These are phyloP conservation scores for Halichoeres trimaculatus DNA, from an alignment of 2,113 vertebrate species.

Conservation along the genomic window DNA sequence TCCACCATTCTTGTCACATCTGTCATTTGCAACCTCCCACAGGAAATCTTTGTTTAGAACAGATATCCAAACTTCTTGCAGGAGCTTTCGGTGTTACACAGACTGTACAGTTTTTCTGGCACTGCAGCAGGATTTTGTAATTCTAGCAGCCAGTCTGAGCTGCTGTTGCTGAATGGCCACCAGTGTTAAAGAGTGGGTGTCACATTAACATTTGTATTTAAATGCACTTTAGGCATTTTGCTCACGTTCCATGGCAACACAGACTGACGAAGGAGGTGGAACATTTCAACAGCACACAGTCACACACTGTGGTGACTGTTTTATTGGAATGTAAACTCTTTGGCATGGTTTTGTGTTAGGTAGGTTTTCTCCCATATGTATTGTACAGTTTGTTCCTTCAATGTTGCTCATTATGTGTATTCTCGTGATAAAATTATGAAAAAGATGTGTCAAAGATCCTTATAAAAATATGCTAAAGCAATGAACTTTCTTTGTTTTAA, in stretches of 20 bases:
- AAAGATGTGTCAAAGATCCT: no score
- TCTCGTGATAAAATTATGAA: no score
- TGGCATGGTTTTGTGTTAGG: neutral
- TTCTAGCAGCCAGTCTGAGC: constrained; percentile 41
- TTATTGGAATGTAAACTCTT: neutral
- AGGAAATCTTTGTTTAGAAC: constrained; percentile 77
- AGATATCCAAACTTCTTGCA: constrained; percentile 66
- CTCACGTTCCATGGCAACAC: constrained; percentile 36
- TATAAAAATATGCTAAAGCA: no score
- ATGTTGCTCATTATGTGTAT: no score
- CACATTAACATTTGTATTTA: constrained; percentile 57
- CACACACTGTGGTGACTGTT: neutral
- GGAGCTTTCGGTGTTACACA: constrained; percentile 58
- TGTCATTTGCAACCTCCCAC: constrained; percentile 80
- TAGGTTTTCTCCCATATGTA: no score
- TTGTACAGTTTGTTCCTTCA: no score
- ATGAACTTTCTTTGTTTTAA: no score
- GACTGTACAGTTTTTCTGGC: constrained; percentile 19
- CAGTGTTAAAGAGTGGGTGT: constrained; percentile 53
- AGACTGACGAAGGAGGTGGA: neutral
- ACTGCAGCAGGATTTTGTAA: constrained; percentile 36
- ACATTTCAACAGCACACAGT: neutral
- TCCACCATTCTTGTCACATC: constrained; percentile 77
- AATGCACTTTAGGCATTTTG: constrained; percentile 45
- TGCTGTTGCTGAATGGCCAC: constrained; percentile 35